Percentiles rank a stretch among this genome's conserved stretches.
These are phyloP conservation scores for Anisognathus igniventris DNA, from an alignment of 2,797 vertebrate species.

Conservation along the genomic window DNA sequence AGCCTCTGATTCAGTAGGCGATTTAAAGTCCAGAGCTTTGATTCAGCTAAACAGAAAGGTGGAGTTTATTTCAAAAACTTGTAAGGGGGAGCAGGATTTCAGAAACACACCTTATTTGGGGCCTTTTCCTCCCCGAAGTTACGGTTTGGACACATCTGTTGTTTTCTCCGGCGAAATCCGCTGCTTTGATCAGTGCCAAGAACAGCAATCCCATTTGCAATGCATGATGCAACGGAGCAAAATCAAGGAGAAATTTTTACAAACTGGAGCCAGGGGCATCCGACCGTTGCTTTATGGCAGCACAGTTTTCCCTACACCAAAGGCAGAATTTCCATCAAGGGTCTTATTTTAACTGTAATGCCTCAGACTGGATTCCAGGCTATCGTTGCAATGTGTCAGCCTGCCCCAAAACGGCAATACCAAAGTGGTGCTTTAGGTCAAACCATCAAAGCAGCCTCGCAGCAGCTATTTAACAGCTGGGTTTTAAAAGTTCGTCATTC, in stretches of 20 bases:
- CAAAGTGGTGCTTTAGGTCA: background rate
- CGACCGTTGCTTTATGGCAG: background rate
- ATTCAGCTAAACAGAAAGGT: background rate
- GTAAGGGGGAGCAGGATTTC: background rate
- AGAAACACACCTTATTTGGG: slow-evolving; percentile 57
- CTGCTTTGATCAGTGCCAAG: slow-evolving; percentile 50
- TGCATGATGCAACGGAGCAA: slow-evolving; percentile 51
- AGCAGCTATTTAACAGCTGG: slow-evolving; percentile 21
- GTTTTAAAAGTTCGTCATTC: background rate
- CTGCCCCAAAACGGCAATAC: background rate
- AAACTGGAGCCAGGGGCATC: slow-evolving; percentile 28
- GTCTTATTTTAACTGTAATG: background rate
- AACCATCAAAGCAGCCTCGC: background rate
- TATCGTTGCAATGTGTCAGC: background rate
- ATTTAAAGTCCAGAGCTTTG: background rate
- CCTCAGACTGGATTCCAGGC: background rate
- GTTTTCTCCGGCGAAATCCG: slow-evolving; percentile 60
- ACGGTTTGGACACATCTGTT: slow-evolving; percentile 54
- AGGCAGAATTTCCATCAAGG: background rate
- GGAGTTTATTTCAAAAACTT: background rate
- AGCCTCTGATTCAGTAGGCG: background rate
- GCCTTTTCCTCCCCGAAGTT: slow-evolving; percentile 35
- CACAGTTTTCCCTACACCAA: background rate
- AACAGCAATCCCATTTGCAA: slow-evolving; percentile 60
- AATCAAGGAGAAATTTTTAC: slow-evolving; percentile 37